Conservation (phyloP, 2,797 vertebrate species). For the Cossypha heuglini region DNA sequence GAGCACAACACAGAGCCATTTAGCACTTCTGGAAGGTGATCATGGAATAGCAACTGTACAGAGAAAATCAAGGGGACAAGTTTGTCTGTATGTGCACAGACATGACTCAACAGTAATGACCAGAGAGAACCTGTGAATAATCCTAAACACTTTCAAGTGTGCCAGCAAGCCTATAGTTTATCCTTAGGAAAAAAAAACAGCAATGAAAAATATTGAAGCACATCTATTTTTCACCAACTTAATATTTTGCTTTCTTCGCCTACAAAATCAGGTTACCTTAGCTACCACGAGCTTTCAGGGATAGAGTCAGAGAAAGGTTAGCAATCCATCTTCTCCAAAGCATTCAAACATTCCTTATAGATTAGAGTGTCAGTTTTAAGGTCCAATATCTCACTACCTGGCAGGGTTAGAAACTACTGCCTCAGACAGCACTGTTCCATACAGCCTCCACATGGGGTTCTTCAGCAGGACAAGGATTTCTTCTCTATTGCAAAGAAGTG, state of each 20-base stretch:
- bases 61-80: background rate
- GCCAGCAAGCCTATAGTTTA: background rate
- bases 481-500: background rate
- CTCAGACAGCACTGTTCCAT: background rate
- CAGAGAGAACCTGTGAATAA: background rate
- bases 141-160: background rate
- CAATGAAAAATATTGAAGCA: background rate
- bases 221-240: background rate
- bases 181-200: background rate
- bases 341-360: background rate
- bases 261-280: background rate
- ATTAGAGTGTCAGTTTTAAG: background rate
- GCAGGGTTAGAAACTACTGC: fast-evolving
- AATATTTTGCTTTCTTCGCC: background rate
- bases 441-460: fast-evolving
- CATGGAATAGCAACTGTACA: background rate
- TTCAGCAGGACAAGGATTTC: background rate
- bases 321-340: background rate
- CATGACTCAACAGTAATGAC: background rate
- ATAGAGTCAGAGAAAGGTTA: background rate
- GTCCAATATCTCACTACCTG: background rate
- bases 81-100: background rate
- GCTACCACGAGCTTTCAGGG: background rate
- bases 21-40: background rate
- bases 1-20: background rate